These are phyloP conservation scores for Spilogale gracilis DNA, from an alignment of 2,113 vertebrate genomes.

Conservation along the genomic window DNA sequence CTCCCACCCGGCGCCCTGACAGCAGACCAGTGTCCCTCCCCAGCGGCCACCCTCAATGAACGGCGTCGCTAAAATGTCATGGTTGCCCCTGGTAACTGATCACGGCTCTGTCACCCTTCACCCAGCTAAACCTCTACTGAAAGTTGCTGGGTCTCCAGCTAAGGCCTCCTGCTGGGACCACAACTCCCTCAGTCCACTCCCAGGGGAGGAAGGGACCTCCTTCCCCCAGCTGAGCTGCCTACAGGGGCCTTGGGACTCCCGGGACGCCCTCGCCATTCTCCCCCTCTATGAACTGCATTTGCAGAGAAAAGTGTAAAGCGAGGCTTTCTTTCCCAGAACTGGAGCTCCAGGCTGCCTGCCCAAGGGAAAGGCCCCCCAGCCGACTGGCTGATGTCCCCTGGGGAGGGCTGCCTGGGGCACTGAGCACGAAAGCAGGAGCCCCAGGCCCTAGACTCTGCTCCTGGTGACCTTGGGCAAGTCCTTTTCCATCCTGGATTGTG, in stretches of 20 bases:
- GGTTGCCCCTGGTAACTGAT: conserved; percentile 32
- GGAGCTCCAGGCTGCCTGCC: background rate
- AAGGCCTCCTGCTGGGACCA: background rate
- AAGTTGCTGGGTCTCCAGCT: background rate
- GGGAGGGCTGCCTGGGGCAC: accelerated
- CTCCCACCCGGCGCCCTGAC: background rate
- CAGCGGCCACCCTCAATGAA: background rate
- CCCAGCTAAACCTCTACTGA: background rate
- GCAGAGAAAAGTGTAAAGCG: background rate
- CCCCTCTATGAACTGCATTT: background rate
- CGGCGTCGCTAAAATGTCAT: background rate
- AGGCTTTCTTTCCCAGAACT: accelerated
- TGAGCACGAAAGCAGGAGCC: accelerated
- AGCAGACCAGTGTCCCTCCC: background rate
- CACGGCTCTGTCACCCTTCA: background rate
- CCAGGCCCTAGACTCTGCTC: background rate
- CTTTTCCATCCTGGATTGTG: background rate
- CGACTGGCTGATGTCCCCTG: accelerated
- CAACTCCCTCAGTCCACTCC: accelerated
- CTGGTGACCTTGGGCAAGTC: background rate
- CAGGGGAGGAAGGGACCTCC: accelerated
- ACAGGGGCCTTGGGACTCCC: accelerated
- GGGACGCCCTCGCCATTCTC: accelerated
- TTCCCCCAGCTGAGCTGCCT: no score
- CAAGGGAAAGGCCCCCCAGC: background rate